Base-by-base conservation (phyloP, 1,140 invertebrate species). In the Aphis gossypii region DNA sequence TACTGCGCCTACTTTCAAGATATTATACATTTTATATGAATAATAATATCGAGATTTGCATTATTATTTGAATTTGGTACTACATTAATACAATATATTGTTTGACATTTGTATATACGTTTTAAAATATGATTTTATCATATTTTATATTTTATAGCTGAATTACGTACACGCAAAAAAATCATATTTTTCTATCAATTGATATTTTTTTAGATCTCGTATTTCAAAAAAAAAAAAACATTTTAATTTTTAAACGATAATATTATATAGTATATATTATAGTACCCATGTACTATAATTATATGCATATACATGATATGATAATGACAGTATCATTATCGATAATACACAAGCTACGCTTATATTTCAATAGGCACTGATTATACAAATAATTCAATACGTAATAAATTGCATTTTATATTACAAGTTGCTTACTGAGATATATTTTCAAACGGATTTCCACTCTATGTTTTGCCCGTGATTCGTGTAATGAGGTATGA, bases 201-300 rank as follows among this genome's bases (percentile, higher is more conserved):
- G 60, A 76, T 76, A 76, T n/a, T 76, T 76, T 60, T 76, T 88
- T 48, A n/a, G 48, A 88, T 88, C 44, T 48, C 44, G 30, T 88
- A 48, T 88, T 88, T 88, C 86, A 88, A 88, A 48, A 48, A 88
- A 48, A 44, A 86, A 87, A 46, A 87, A 87, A 14, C 7, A 86
- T 76, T 76, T 76, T 4, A 76, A 76, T 76, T 76, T 76, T 76
- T 76, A 76, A n/a, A n/a, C n/a, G 60, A 76, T 76, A 76, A 76
- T 76, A 60, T 11, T 30, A 18, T 76, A 76, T n/a, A n/a, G 60
- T 76, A 54, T 54, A 76, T 76, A 83, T 23, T 76, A 83, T 23
- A 83, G 2, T 20, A 38, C n/a, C 76, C 21, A 82, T 8, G 23
- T 60, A 76, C 11, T 83, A 83, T 83, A 38, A 1, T 23, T 25